Evolutionary conservation across 2,113 vertebrate genomes (phyloP), one percentile per base, ranked within the genome.

Genomic region (Mobula hypostoma): DNA sequence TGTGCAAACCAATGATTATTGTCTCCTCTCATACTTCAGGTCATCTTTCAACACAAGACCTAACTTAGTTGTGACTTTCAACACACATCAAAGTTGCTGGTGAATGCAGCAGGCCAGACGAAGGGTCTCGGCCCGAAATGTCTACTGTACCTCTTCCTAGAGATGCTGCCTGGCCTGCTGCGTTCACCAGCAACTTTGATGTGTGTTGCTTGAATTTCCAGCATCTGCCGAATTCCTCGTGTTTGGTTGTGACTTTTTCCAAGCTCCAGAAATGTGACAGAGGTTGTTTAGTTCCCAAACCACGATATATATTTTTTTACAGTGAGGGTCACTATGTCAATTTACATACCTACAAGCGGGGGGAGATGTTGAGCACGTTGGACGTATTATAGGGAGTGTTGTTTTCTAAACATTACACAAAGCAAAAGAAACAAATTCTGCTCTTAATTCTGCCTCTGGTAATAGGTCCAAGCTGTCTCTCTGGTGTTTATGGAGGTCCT

Each of bases 401-500:
- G 83, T 87, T 87, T 27, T 63, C 56, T n/a, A 87, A 87, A 6
- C 83, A 87, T 1, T 58, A 15, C 83, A 11, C 24, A 87, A 61
- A 87, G n/a, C 61, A 63, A 87, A 24, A 63, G 58, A 29, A 87
- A 61, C 56, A n/a, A 87, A n/a, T 63, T 63, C 58, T n/a, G 58
- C 83, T 63, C 56, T 61, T 63, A 29, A 63, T n/a, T 77, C 83
- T 87, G 83, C 83, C 11, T 27, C 58, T 15, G 4, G 9, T 87
- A 87, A 87, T 87, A n/a, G 24, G 61, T 87, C 27, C 83, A 87
- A 87, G 27, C 27, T 87, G 83, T 29, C 83, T 58, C 29, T 12
- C 83, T 87, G 83, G 56, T n/a, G 83, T 87, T 87, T 87, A 87
- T 87, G 61, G 58, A 4, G 27, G 83, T 87, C 29, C 83, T 63